Evolutionary conservation across 2,888 invertebrate species (phyloP).

Genomic region (Eristalis intricaria): DNA sequence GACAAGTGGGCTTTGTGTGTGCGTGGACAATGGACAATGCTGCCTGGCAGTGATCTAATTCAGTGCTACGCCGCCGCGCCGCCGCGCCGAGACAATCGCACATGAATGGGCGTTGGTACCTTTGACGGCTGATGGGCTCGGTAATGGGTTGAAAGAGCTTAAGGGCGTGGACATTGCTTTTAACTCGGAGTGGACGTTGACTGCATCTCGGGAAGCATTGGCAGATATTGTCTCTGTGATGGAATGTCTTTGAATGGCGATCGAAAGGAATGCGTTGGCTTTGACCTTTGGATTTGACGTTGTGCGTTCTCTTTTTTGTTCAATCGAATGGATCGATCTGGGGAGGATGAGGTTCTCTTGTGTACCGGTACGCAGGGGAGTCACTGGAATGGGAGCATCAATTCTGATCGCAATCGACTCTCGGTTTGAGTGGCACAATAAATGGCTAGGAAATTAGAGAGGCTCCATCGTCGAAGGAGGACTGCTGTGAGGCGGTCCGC

Average conservation of each 20-base stretch:
- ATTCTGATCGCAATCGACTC: too few species aligned
- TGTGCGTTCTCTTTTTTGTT: not conserved
- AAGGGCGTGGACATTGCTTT: conserved; percentile 17
- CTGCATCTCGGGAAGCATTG: not conserved
- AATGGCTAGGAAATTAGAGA: too few species aligned
- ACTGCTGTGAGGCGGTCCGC: too few species aligned
- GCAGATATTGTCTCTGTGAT: not conserved
- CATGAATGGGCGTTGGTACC: conserved; percentile 40
- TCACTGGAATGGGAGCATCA: not conserved
- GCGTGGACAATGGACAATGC: conserved; percentile 51
- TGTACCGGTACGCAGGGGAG: too few species aligned
- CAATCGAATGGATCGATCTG: not conserved
- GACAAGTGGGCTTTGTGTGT: conserved; percentile 55
- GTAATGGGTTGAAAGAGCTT: conserved; percentile 17
- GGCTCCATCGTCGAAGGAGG: too few species aligned
- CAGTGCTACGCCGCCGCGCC: conserved; percentile 22
- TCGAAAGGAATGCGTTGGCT: not conserved
- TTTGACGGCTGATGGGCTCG: conserved; percentile 49
- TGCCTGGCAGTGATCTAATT: conserved; percentile 46
- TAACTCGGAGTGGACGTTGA: not conserved
- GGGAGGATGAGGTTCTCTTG: not conserved
- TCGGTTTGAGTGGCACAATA: too few species aligned
- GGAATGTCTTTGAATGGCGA: not conserved
- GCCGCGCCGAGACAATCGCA: conserved; percentile 20
- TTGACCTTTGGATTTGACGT: not conserved